phyloP scores from a whole-genome alignment of 35 echinoderm and acorn worm genomes.

The Ophioderma brevispina region DNA sequence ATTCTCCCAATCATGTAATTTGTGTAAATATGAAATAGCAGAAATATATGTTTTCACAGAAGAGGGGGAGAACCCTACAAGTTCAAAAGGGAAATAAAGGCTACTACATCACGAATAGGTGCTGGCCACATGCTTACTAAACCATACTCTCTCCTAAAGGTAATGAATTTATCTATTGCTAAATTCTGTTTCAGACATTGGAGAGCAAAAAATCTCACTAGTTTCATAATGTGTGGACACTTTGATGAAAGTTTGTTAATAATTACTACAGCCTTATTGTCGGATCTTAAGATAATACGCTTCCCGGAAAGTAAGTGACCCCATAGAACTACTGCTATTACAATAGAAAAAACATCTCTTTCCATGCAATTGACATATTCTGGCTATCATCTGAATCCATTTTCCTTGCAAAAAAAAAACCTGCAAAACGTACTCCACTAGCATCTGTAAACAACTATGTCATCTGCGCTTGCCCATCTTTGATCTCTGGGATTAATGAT shows the following conservation, averaged over 20 bases:
- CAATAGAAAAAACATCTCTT: constrained; percentile 20
- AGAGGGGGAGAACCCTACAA: not conserved
- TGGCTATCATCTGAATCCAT: constrained; percentile 15
- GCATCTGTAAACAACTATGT: constrained; percentile 11
- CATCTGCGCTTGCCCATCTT: not conserved
- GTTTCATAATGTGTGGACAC: not conserved
- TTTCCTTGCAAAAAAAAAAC: constrained; percentile 19
- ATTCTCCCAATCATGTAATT: too few species aligned
- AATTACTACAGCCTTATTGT: not conserved
- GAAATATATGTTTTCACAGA: not conserved
- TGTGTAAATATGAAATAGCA: not conserved
- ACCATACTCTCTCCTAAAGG: too few species aligned
- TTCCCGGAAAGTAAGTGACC: not conserved
- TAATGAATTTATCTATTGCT: too few species aligned
- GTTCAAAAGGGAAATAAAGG: not conserved
- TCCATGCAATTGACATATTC: not conserved
- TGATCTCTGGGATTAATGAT: not conserved
- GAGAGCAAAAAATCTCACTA: not conserved
- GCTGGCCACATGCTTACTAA: not conserved
- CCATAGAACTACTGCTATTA: not conserved
- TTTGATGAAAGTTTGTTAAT: constrained; percentile 2
- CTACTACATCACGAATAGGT: not conserved
- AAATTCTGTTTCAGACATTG: not conserved
- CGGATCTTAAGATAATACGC: not conserved
- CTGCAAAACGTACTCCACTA: constrained; percentile 20